These are phyloP conservation scores for Macrophya annulata DNA, from an alignment of 2,888 invertebrate genomes.

Conservation along the genomic window DNA sequence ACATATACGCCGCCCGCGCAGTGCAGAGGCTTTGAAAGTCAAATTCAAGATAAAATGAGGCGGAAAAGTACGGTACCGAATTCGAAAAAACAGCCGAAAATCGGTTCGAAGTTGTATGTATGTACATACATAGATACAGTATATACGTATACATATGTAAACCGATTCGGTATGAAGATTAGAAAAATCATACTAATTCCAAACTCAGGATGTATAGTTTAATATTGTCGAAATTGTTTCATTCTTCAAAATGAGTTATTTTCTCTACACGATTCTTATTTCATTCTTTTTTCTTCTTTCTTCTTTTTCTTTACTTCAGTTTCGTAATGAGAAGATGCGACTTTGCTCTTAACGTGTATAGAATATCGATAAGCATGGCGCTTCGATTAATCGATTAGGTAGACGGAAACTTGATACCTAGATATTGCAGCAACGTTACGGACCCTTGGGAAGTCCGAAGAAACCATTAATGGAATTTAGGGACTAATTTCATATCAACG, in stretches of 20 bases:
- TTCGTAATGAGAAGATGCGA: background rate
- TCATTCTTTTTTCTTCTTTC: background rate
- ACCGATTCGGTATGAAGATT: background rate
- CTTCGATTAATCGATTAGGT: constrained; percentile 30
- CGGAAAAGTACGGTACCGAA: background rate
- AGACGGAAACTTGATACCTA: constrained; percentile 9
- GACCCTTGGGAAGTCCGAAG: background rate
- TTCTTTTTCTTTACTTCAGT: background rate
- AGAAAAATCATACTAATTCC: background rate
- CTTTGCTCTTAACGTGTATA: background rate
- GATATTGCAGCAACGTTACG: background rate
- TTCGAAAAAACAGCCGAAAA: background rate
- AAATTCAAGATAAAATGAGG: constrained; percentile 6
- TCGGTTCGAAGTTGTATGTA: background rate
- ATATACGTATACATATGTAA: background rate
- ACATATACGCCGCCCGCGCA: background rate
- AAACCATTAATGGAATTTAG: constrained; percentile 19
- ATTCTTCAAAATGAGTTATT: background rate
- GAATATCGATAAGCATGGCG: constrained; percentile 4
- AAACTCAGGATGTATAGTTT: background rate
- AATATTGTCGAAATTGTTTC: no score
- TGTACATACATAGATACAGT: no score
- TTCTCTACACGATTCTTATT: background rate
- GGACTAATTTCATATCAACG: constrained; percentile 11
- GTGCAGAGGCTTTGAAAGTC: constrained; percentile 23